phyloP scores from a whole-genome alignment of 2,113 vertebrate species.

The Chaetodon auriga region DNA sequence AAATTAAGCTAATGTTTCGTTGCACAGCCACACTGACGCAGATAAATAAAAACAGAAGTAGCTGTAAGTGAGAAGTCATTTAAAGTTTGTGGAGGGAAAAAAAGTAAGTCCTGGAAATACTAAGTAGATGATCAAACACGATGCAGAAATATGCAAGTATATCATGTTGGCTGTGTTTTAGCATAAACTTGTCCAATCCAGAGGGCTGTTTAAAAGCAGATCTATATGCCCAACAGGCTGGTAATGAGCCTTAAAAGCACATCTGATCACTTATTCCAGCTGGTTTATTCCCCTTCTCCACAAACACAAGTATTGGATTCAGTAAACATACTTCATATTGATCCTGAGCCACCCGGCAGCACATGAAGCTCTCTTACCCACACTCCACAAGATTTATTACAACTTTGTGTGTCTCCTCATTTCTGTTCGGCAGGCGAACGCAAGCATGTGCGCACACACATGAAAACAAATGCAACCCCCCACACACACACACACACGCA shows the following conservation, averaged over 20 bases:
- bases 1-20: background rate
- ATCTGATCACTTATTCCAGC: slow-evolving; percentile 73
- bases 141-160: slow-evolving; percentile 25
- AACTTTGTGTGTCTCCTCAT: slow-evolving; percentile 41
- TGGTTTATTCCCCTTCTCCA: slow-evolving; percentile 63
- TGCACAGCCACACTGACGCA: background rate
- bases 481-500: background rate
- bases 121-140: slow-evolving; percentile 32
- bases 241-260: slow-evolving; percentile 77
- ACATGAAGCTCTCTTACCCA: slow-evolving; percentile 37
- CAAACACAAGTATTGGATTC: slow-evolving; percentile 73
- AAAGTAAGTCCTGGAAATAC: slow-evolving; percentile 8
- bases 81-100: slow-evolving; percentile 12
- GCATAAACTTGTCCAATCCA: slow-evolving; percentile 41
- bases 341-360: slow-evolving; percentile 65
- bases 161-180: slow-evolving; percentile 34
- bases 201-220: slow-evolving; percentile 58
- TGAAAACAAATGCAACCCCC: background rate
- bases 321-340: slow-evolving; percentile 79
- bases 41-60: background rate
- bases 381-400: slow-evolving; percentile 72
- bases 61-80: background rate
- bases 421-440: slow-evolving; percentile 9
- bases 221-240: slow-evolving; percentile 65
- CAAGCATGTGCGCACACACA: background rate